Evolutionary conservation across 2,113 vertebrate species (phyloP), one percentile per base, ranked within the genome.

Genomic region (Bagarius yarrelli): DNA sequence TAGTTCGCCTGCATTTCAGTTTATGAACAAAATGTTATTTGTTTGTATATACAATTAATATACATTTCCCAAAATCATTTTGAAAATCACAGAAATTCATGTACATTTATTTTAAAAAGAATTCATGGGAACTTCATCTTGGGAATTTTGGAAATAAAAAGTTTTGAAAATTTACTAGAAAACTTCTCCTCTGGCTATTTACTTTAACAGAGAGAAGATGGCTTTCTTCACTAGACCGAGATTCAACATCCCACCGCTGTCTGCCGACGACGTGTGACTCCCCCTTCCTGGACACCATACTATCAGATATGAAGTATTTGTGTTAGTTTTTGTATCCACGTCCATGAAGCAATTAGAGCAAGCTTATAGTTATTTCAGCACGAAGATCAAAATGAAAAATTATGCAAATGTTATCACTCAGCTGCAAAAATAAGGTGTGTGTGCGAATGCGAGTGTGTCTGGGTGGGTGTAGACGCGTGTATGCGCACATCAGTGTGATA

Each of bases 151-250:
- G n/a, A n/a, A n/a, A n/a, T n/a, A n/a, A n/a, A n/a, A n/a, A n/a
- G n/a, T n/a, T n/a, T n/a, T n/a, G n/a, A n/a, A n/a, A n/a, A n/a
- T n/a, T n/a, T n/a, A n/a, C n/a, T n/a, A n/a, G n/a, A 4, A 1
- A 30, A 3, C 3, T 55, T 73, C 70, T 73, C 18, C 32, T 72
- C 44, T 8, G 32, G 50, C 32, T 52, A 23, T 83, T 71, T 77
- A 4, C 14, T 44, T 25, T 59, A 27, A 64, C 93, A 99, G 97
- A 94, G 97, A 99, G 95, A 99, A 99, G 94, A 99, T 99, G 90
- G 96, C 97, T 82, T 99, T 99, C 91, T 99, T 99, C 87, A 99
- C 97, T 70, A 95, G 96, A 95, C 95, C 98, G 93, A 96, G 97
- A 93, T 95, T 98, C 89, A 96, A 96, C 93, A 94, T 98, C 93